Conservation (phyloP, 2,113 vertebrate species). For the Otocyon megalotis region DNA sequence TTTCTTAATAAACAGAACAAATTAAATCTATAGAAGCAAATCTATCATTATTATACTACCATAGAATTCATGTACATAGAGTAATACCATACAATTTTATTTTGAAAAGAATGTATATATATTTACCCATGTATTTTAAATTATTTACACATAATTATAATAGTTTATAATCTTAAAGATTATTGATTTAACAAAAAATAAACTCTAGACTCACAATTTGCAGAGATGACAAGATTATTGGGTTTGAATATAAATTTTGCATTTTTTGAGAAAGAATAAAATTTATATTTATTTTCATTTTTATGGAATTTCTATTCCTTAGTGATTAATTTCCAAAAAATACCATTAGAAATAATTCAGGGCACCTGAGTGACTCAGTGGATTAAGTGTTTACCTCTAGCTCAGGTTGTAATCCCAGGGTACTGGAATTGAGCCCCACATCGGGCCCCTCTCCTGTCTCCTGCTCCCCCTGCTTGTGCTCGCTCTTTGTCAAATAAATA, state of each 20-base stretch:
- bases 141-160: background rate
- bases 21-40: conserved; percentile 20
- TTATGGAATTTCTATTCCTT: background rate
- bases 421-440: no score
- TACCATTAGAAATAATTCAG: background rate
- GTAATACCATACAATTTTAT: conserved; percentile 15
- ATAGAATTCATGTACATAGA: conserved; percentile 53
- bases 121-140: conserved; percentile 10
- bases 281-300: background rate
- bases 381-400: no score
- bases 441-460: no score
- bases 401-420: no score
- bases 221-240: background rate
- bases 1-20: conserved; percentile 59
- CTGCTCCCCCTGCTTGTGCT: no score
- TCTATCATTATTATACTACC: background rate
- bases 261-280: background rate
- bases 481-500: no score
- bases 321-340: background rate
- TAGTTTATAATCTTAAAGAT: background rate
- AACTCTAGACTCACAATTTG: background rate
- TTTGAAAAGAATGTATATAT: conserved; percentile 13
- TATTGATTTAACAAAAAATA: background rate
- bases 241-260: background rate
- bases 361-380: no score